These are phyloP conservation scores for Cyprinodon tularosa DNA, from an alignment of 2,113 vertebrate species.

Conservation along the genomic window DNA sequence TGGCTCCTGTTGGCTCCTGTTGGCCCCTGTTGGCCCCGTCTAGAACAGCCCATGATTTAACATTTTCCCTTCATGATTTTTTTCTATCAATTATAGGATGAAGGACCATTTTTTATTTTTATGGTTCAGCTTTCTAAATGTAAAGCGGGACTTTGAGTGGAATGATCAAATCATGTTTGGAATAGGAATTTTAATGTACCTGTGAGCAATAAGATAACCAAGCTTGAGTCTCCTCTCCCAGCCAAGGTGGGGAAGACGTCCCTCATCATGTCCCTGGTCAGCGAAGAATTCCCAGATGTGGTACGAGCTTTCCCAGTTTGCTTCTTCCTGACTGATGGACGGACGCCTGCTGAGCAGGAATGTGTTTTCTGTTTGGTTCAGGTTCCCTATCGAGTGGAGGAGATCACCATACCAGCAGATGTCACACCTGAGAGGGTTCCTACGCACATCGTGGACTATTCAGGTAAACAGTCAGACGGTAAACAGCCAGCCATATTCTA, in stretches of 20 bases:
- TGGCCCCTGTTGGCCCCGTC: no score
- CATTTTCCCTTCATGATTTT: not conserved
- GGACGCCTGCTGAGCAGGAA: not conserved
- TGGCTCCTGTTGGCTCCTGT: no score
- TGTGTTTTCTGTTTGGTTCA: conserved; percentile 49
- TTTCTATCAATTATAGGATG: not conserved
- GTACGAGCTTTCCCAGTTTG: conserved; percentile 69
- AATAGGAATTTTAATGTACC: not conserved
- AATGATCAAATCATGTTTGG: not conserved
- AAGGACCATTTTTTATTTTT: not conserved
- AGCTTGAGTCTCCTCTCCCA: conserved; percentile 61
- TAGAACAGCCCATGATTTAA: no score
- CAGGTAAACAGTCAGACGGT: conserved; percentile 79
- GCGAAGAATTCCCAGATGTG: conserved; percentile 98
- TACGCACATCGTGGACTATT: conserved; percentile 98
- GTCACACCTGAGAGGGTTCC: conserved; percentile 97
- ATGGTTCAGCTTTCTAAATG: not conserved
- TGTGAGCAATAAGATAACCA: not conserved
- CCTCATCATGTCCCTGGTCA: conserved; percentile 98
- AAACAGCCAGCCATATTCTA: no score
- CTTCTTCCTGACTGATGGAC: not conserved
- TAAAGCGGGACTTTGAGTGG: not conserved
- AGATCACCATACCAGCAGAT: conserved; percentile 97
- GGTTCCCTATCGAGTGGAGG: conserved; percentile 96
- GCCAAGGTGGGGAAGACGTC: conserved; percentile 99